Base-by-base conservation (phyloP, 2,113 vertebrate species). In the Mystacornis crossleyi region DNA sequence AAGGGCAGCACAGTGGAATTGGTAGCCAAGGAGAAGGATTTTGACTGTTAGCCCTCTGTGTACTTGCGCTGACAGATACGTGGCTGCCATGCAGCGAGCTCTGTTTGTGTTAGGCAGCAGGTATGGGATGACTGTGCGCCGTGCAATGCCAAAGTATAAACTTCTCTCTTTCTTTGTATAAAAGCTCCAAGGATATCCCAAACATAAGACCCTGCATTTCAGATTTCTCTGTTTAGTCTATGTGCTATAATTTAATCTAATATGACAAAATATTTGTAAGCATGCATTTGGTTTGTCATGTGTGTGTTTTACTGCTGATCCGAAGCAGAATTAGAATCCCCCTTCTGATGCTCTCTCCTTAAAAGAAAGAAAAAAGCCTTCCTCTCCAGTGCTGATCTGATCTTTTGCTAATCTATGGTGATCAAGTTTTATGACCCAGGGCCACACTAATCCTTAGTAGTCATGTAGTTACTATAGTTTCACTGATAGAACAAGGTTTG, bases 221-320 rank as follows among this genome's bases (percentile, higher is more conserved):
- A 92, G 79, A 81, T 94, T 82, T 86, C 71, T 95, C 78, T 95
- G 96, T 97, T 97, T 97, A 97, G 96, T 95, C 96, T 97, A 65
- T 65, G 57, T 5, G 5, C 74, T 91, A 80, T 86, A 93, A 96
- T 94, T 95, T 96, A 97, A 97, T 97, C 93, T 90, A 93, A 96
- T 89, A 91, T 92, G 95, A 93, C 96, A 96, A 97, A 97, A 93
- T 97, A 91, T 97, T 97, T 97, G 95, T 97, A 97, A 97, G 93
- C 95, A 91, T 33, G 33, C 72, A 38, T 92, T 92, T 91, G 77
- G 92, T 91, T 84, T 93, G 81, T 95, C 86, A 53, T 93, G 47
- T 69, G 69, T 84, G 79, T 66, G 42, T 90, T 93, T 91, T 70
- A 78, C 25, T 33, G 69, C 47, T 95, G 92, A 95, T 84, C 47